Evolutionary conservation across 2,888 invertebrate genomes (phyloP), one percentile per base, ranked within the genome.

Genomic region (Malachius bipustulatus): DNA sequence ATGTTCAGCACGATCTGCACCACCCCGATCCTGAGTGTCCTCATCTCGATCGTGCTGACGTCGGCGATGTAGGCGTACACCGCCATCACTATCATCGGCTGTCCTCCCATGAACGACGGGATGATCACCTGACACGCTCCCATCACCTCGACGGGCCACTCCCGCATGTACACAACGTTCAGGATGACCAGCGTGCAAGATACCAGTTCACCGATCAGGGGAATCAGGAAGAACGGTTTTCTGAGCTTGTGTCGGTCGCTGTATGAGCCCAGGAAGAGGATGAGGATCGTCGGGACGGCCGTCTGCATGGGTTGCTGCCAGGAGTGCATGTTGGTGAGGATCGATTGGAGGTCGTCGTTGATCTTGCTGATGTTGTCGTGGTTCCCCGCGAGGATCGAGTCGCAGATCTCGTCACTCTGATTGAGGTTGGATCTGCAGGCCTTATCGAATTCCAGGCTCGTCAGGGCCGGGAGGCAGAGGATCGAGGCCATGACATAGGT

Each of bases 11-110:
- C 50, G 15, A 60, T 59, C 42, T 62, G 60, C 9, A 74, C 65
- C n/a, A 74, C 50, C 9, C 75, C 77, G 30, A 76, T 64, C 47
- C 76, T 62, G 31, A 76, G 64, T 2, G 76, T 77, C 14, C 76
- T 63, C 43, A 70, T 65, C 46, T 74, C 71, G 13, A 69, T 37
- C 1, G 70, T 63, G 26, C 75, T 62, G 2, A 61, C 55, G 44
- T 63, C 62, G 3, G 62, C 61, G 13, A 63, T 55, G 38, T 63
- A 63, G 2, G 62, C 51, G 38, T 56, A 63, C 9, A 54, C 46
- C 8, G 61, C 61, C 59, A 62, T 60, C 3, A 57, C 50, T 11
- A 63, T 39, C 51, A 61, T 57, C 0, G 73, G 65, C 39, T 65
- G 60, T 13, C 75, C 73, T 15, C 77, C 76, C 14, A 69, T 67